Conservation (phyloP, 2,797 vertebrate species). For the Lacerta bilineata region DNA sequence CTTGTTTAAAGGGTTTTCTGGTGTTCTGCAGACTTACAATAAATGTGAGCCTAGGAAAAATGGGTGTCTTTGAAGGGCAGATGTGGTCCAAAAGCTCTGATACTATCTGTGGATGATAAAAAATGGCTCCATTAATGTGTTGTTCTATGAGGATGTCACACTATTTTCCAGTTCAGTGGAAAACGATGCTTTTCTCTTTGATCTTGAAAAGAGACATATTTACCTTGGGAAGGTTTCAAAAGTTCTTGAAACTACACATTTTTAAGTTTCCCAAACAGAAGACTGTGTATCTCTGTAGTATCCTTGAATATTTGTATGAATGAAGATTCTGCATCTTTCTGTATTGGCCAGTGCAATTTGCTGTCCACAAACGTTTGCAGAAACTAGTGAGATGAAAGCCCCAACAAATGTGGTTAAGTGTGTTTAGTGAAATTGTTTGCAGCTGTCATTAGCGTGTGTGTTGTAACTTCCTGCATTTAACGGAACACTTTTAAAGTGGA, state of each 20-base stretch:
- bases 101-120: slow-evolving; percentile 13
- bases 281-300: background rate
- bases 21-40: background rate
- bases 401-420: background rate
- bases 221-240: background rate
- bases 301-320: background rate
- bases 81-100: slow-evolving; percentile 35
- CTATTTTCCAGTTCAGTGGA: slow-evolving; percentile 40
- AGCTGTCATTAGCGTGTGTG: background rate
- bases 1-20: slow-evolving; percentile 13
- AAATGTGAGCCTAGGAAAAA: slow-evolving; percentile 37
- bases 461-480: background rate
- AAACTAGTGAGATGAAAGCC: background rate
- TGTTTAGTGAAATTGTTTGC: background rate
- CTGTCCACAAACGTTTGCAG: background rate
- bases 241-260: background rate
- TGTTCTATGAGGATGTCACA: background rate
- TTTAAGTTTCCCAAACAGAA: background rate
- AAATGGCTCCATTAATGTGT: background rate
- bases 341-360: background rate
- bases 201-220: slow-evolving; percentile 27
- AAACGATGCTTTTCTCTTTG: slow-evolving; percentile 4
- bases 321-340: background rate
- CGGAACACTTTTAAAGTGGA: background rate
- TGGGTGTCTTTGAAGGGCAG: slow-evolving; percentile 19